These are phyloP conservation scores for Halcyon smyrnensis DNA, from an alignment of 2,797 vertebrate species.

Conservation along the genomic window DNA sequence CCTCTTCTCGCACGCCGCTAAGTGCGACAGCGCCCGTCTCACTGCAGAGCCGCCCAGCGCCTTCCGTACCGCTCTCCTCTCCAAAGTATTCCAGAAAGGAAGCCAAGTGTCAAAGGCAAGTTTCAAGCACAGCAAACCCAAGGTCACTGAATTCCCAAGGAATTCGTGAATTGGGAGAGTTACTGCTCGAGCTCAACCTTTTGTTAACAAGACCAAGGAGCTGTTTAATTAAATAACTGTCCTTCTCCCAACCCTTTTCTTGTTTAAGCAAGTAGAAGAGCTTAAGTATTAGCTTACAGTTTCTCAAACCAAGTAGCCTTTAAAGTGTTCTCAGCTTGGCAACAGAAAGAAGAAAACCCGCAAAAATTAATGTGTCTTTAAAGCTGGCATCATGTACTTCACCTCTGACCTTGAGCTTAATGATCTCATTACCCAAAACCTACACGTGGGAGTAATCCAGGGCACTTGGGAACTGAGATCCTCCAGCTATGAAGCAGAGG, in stretches of 20 bases:
- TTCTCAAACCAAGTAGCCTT: constrained; percentile 17
- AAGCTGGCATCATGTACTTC: background rate
- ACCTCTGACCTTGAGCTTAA: background rate
- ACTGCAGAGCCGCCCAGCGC: background rate
- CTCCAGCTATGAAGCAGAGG: background rate
- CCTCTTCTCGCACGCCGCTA: background rate
- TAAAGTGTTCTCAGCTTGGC: constrained; percentile 15
- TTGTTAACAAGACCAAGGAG: constrained; percentile 53
- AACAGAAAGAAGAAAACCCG: constrained; percentile 19
- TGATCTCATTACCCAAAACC: background rate
- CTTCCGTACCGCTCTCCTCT: background rate
- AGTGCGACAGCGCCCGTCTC: background rate
- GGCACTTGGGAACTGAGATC: background rate
- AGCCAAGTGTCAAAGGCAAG: constrained; percentile 34
- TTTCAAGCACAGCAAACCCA: constrained; percentile 30
- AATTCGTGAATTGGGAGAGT: constrained; percentile 59
- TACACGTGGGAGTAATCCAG: background rate
- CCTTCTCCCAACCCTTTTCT: constrained; percentile 2
- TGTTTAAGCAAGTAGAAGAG: constrained; percentile 33
- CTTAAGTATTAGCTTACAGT: background rate
- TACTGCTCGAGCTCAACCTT: constrained; percentile 57
- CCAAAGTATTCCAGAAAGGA: constrained; percentile 5
- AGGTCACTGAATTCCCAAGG: constrained; percentile 75
- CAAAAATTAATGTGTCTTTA: constrained; percentile 1
- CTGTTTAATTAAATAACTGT: constrained; percentile 69